These are phyloP conservation scores for Danaus plexippus DNA, from an alignment of 1,140 invertebrate genomes.

Conservation along the genomic window DNA sequence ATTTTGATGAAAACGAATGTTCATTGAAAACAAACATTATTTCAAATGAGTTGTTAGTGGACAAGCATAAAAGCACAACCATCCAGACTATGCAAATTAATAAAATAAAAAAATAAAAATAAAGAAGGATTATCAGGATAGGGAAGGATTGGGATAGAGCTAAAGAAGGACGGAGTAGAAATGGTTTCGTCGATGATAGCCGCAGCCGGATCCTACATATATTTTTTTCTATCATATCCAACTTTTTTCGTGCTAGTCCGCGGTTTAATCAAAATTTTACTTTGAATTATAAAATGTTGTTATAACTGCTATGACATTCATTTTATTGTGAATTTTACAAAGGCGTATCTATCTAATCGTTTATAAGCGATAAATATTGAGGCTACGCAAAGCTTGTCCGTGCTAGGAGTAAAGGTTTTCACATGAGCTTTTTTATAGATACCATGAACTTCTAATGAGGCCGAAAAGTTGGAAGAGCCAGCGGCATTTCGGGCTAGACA, in stretches of 20 bases:
- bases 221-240: conserved; percentile 12
- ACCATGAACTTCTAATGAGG: conserved; percentile 77
- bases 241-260: too few species aligned
- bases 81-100: conserved; percentile 41
- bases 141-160: conserved; percentile 32
- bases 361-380: conserved; percentile 46
- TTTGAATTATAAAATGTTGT: neutral
- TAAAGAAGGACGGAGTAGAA: conserved; percentile 46
- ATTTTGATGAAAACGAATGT: neutral
- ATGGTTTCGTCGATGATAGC: conserved; percentile 66
- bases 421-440: conserved; percentile 39
- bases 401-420: conserved; percentile 56
- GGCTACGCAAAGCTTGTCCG: conserved; percentile 63
- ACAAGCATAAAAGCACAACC: conserved; percentile 40
- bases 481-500: conserved; percentile 91
- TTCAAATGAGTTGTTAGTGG: conserved; percentile 34
- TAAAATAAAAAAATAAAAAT: conserved; percentile 45
- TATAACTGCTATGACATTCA: conserved; percentile 2
- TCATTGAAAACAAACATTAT: conserved; percentile 24
- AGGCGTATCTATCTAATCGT: conserved; percentile 2
- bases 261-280: conserved; percentile 6
- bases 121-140: conserved; percentile 46
- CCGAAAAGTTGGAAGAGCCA: conserved; percentile 86
- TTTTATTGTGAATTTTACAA: conserved; percentile 1
- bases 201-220: conserved; percentile 64